Percentiles rank a stretch among this genome's conserved stretches.
phyloP scores from a whole-genome alignment of 2,113 vertebrate genomes.

The Propithecus coquereli region DNA sequence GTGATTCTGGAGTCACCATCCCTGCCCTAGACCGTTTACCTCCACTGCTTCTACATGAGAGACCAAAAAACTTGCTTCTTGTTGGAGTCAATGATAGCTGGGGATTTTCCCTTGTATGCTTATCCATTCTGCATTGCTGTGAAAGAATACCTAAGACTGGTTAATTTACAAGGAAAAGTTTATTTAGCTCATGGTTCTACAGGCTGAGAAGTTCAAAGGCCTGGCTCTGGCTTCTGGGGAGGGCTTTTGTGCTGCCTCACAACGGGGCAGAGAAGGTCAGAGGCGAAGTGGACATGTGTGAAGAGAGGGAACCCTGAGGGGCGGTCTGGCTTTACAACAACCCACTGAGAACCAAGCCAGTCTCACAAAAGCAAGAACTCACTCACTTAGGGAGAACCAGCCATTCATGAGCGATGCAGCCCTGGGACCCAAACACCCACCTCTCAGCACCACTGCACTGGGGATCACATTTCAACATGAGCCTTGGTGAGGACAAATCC shows the following conservation, averaged over 20 bases:
- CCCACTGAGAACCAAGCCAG: not conserved
- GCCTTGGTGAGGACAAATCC: not conserved
- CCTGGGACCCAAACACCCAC: not conserved
- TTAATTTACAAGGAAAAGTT: not conserved
- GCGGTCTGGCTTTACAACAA: not conserved
- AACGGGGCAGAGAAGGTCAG: not conserved
- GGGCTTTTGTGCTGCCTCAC: not conserved
- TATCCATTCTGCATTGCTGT: not conserved
- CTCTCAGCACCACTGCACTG: not conserved
- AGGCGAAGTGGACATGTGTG: not conserved
- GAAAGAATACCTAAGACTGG: not conserved
- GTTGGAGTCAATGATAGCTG: not conserved
- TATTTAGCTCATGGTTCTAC: not conserved
- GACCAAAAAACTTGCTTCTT: not conserved
- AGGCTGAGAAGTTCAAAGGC: not conserved
- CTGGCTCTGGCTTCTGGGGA: not conserved
- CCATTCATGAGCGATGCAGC: not conserved
- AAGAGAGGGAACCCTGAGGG: not conserved
- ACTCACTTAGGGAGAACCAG: not conserved
- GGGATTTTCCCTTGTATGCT: not conserved
- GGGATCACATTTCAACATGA: not conserved
- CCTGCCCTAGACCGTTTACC: no score
- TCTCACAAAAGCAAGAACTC: not conserved
- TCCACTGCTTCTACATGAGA: not conserved
- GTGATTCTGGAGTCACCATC: not conserved